Evolutionary conservation across 2,113 vertebrate species (phyloP), one percentile per base, ranked within the genome.

Genomic region (Antechinus stuartii): DNA sequence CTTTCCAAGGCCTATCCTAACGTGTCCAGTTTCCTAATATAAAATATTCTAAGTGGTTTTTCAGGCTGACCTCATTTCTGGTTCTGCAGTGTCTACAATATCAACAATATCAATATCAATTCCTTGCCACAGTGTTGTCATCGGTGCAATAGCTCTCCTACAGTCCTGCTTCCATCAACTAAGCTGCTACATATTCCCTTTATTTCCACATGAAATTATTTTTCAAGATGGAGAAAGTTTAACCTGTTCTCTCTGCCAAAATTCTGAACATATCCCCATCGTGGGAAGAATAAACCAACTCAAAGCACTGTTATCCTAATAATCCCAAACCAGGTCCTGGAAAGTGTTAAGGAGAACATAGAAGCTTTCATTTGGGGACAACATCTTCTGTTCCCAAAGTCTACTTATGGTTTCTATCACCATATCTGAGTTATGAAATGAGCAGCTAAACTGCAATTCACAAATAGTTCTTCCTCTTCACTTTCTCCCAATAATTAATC

Each of bases 221-320:
- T 19, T 93, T 92, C 89, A n/a, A 92, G 95, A 92, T 8, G 25
- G 57, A 7, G 30, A 49, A 22, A 1, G 2, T 94, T 96, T 92
- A 89, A 90, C 16, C 22, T 42, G 35, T 23, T 91, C 9, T 90
- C 12, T 90, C 6, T 92, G 90, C 89, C 57, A 96, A 95, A 95
- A 91, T 90, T 95, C 25, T 53, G 54, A 8, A 25, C 54, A 76
- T 84, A 1, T 91, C 0, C 23, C 94, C 0, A 30, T 23, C 53
- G 49, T 94, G 26, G 49, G 23, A 96, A 52, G 50, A 52, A 52
- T 52, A 52, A 52, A 52, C 0, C 50, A 52, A 11, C 50, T 52
- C 50, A 52, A 52, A 94, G 90, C 24, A 91, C 1, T 8, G 53
- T 0, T 92, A 94, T 92, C 93, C 6, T 3, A 95, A 47, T 55